phyloP scores from a whole-genome alignment of 1,140 invertebrate genomes.

The Bombus superbus region DNA sequence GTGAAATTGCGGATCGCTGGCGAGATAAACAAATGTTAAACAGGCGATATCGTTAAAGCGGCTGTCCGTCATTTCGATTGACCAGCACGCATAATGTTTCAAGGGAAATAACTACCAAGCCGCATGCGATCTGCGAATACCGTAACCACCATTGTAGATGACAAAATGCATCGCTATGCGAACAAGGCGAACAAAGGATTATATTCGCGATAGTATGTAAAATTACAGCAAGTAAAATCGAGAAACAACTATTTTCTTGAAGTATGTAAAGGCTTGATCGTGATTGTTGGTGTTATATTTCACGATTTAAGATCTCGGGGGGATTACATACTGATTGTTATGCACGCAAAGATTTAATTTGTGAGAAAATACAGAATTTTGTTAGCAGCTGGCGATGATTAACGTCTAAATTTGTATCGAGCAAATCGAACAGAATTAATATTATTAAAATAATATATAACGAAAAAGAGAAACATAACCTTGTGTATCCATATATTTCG shows the following conservation, averaged over 20 bases:
- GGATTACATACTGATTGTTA: background rate
- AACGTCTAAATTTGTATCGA: background rate
- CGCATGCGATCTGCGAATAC: background rate
- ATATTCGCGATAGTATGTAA: too few species aligned
- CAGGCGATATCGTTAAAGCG: slow-evolving; percentile 3
- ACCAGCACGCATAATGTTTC: slow-evolving; percentile 30
- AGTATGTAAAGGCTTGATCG: too few species aligned
- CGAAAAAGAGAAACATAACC: background rate
- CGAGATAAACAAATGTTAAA: background rate
- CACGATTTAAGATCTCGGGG: background rate
- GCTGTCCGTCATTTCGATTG: slow-evolving; percentile 24
- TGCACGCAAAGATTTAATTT: too few species aligned
- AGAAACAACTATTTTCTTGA: too few species aligned
- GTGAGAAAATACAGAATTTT: too few species aligned
- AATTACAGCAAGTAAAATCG: too few species aligned
- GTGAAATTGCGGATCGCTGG: background rate
- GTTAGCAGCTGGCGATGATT: background rate
- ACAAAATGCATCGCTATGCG: background rate
- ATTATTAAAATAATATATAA: background rate
- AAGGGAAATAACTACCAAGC: background rate
- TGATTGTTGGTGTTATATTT: background rate
- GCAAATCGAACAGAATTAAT: background rate
- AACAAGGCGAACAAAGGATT: background rate
- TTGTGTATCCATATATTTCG: background rate
- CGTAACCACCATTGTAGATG: background rate